Evolutionary conservation across 2,888 invertebrate genomes (phyloP).

Genomic region (Lycocerus yunnanus): DNA sequence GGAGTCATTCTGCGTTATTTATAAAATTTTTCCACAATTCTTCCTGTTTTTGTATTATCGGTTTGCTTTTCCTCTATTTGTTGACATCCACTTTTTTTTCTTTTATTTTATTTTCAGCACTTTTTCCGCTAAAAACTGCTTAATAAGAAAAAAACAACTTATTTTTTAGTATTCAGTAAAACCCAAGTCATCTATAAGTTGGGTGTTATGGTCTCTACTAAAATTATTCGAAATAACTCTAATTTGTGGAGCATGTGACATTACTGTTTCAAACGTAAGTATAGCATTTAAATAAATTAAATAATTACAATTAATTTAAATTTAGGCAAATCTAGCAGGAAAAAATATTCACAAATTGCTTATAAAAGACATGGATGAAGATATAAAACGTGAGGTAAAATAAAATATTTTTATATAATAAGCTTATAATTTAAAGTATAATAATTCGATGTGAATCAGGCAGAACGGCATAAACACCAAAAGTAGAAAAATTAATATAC

Average conservation of each 20-base stretch:
- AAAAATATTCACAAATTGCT: slow-evolving; percentile 29
- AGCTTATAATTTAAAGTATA: too few relatives aligned
- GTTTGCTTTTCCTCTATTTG: too few relatives aligned
- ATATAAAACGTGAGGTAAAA: slow-evolving; percentile 29
- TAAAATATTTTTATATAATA: neutral
- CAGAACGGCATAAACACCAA: too few relatives aligned
- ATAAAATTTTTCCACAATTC: too few relatives aligned
- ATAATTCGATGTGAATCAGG: too few relatives aligned
- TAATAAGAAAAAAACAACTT: too few relatives aligned
- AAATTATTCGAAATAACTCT: neutral
- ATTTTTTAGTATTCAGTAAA: neutral
- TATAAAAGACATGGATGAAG: slow-evolving; percentile 15
- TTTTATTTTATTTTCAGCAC: too few relatives aligned
- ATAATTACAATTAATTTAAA: neutral
- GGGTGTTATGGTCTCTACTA: neutral
- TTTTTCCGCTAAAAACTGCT: too few relatives aligned
- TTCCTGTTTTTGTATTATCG: too few relatives aligned
- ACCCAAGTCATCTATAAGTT: neutral
- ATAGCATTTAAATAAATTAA: neutral
- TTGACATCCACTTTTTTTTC: too few relatives aligned
- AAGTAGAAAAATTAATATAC: too few relatives aligned
- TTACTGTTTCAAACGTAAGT: neutral
- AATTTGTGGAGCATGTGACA: neutral
- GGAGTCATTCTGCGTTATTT: too few relatives aligned
- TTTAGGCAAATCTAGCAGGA: slow-evolving; percentile 24